Base-by-base conservation (phyloP, 2,888 invertebrate species). In the Cosmorhoe ocellata region DNA sequence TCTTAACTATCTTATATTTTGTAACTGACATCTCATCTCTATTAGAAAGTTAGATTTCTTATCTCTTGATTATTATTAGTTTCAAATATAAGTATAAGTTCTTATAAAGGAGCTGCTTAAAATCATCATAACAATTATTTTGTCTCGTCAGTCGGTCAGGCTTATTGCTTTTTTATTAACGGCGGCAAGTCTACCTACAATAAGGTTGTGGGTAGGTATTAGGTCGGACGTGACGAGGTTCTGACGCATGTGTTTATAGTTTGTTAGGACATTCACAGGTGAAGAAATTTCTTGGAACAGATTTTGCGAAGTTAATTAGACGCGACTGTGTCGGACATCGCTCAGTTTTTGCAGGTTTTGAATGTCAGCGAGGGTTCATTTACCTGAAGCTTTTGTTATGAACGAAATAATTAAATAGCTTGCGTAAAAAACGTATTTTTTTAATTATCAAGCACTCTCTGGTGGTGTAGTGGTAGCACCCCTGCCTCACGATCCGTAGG, bases 181-280 rank as follows among this genome's bases (percentile, higher is more conserved):
- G 13, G 9, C 14, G 27, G 13, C 34, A 31, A 26, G 26, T 18
- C n/a, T 31, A 37, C 22, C 14, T 37, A 30, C 12, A 31, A 13
- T 38, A 32, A 40, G 39, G 6, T 39, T 13, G 34, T 22, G 14
- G 24, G 39, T 18, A 32, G 22, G 40, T 34, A 38, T 31, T 37
- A 34, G 30, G 10, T 24, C 13, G 12, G 18, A 39, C 28, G 31
- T 37, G 51, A 47, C 39, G 43, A 34, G 26, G 39, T 47, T 53
- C 40, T 48, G 53, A 53, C 53, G 40, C 39, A 44, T 34, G 38
- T 43, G 42, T 50, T 50, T 48, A 40, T 26, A 37, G 32, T 44
- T 48, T 41, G 48, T 48, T 44, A 42, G 37, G 48, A 53, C 48
- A 48, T 51, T 46, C 45, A 42, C 46, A 44, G 51, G 53, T 44